Percentiles rank a stretch among this genome's conserved stretches.
Evolutionary conservation across 2,888 invertebrate species (phyloP).

Genomic region (Cataglyphis livida): DNA sequence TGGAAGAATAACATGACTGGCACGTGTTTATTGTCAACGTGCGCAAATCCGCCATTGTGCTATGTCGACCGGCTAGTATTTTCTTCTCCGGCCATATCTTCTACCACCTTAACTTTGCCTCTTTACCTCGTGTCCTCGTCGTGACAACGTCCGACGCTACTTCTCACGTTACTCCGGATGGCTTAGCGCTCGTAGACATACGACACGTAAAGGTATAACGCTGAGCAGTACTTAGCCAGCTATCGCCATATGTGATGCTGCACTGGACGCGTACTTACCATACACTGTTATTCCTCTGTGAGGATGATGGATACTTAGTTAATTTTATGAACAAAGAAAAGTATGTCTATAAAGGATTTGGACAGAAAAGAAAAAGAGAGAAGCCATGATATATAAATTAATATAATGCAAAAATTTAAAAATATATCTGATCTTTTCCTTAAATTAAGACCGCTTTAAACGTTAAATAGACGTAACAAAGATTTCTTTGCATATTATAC

Average conservation of each 20-base stretch:
- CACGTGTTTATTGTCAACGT: conserved; percentile 84
- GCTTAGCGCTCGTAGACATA: conserved; percentile 69
- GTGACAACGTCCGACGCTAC: conserved; percentile 58
- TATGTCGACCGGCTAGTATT: conserved; percentile 50
- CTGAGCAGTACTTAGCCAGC: conserved; percentile 59
- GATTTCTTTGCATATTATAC: background rate
- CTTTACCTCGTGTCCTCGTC: conserved; percentile 32
- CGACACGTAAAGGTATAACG: conserved; percentile 79
- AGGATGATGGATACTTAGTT: background rate
- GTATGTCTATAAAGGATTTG: background rate
- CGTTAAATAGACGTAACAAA: background rate
- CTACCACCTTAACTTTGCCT: conserved; percentile 54
- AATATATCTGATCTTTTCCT: background rate
- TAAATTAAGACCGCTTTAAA: background rate
- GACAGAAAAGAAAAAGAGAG: background rate
- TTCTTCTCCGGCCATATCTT: conserved; percentile 58
- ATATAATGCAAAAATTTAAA: background rate
- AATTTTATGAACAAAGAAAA: background rate
- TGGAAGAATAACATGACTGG: conserved; percentile 82
- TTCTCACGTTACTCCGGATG: conserved; percentile 66
- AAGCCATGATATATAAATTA: background rate
- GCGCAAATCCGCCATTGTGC: conserved; percentile 65
- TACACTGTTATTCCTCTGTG: conserved; percentile 48
- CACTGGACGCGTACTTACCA: conserved; percentile 55
- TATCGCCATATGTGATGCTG: conserved; percentile 62